phyloP scores from a whole-genome alignment of 2,888 invertebrate genomes.

The Priapulus caudatus region DNA sequence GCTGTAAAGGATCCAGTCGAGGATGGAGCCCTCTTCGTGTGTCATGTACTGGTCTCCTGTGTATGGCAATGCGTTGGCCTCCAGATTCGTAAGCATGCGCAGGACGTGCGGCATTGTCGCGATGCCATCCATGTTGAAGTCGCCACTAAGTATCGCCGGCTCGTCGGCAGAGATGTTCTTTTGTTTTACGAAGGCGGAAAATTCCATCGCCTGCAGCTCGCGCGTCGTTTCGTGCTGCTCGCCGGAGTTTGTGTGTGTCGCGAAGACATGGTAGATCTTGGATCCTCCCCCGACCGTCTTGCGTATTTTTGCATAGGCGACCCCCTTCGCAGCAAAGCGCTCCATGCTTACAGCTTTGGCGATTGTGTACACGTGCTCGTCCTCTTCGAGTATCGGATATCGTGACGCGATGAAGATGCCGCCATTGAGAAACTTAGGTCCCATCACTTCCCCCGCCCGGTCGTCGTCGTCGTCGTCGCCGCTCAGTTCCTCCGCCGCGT shows the following conservation, averaged over 20 bases:
- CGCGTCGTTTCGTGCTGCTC: background rate
- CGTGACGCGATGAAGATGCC: constrained; percentile 16
- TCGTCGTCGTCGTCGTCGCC: background rate
- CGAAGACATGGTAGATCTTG: background rate
- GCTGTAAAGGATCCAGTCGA: background rate
- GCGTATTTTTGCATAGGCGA: background rate
- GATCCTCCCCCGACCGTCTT: background rate
- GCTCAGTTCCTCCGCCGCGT: too few relatives aligned
- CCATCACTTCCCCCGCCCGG: background rate
- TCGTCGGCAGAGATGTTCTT: background rate
- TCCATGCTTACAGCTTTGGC: background rate
- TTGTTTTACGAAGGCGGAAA: background rate
- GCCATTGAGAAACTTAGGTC: constrained; percentile 8
- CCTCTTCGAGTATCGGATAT: constrained; percentile 11
- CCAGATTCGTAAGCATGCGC: background rate
- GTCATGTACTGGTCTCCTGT: background rate
- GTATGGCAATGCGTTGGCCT: background rate
- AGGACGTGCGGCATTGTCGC: background rate
- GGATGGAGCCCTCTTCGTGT: background rate
- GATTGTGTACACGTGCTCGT: constrained; percentile 5
- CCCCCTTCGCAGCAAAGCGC: background rate
- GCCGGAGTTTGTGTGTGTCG: background rate
- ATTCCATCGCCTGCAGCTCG: background rate
- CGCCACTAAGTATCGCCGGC: background rate
- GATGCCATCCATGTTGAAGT: background rate